Evolutionary conservation across 1,140 invertebrate species (phyloP).

Genomic region (Nomia melanderi): DNA sequence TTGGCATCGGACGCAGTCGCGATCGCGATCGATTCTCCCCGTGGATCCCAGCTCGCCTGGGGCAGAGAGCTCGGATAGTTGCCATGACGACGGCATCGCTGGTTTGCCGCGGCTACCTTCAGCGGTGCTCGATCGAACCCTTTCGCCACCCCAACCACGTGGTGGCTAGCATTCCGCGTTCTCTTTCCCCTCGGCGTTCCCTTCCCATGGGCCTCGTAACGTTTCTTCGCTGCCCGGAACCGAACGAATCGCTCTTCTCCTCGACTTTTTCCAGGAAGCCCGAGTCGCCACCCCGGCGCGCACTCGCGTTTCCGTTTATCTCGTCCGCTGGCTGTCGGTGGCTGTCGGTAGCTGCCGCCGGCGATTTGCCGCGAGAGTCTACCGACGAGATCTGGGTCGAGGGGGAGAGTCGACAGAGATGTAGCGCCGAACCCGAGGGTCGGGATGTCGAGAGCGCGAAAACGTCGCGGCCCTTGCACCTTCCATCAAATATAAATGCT

Average conservation of each 20-base stretch:
- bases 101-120: constrained; percentile 64
- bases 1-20: not conserved
- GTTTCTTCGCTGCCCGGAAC: too few species aligned
- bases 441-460: not conserved
- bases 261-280: too few species aligned
- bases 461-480: not conserved
- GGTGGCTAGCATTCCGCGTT: not conserved
- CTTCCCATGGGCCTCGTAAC: too few species aligned
- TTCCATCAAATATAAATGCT: constrained; percentile 2
- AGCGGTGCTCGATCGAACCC: constrained; percentile 71
- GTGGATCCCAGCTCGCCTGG: constrained; percentile 64
- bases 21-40: constrained; percentile 58
- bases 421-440: not conserved
- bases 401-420: not conserved
- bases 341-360: not conserved
- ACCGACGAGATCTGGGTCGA: not conserved
- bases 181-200: too few species aligned
- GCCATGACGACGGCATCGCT: constrained; percentile 68
- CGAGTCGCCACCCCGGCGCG: too few species aligned
- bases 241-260: too few species aligned
- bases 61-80: constrained; percentile 59
- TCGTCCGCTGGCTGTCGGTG: not conserved
- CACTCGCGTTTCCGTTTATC: not conserved
- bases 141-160: constrained; percentile 36
- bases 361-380: not conserved